Conservation (phyloP, 2,797 vertebrate genomes). For the Rallus crepitans region DNA sequence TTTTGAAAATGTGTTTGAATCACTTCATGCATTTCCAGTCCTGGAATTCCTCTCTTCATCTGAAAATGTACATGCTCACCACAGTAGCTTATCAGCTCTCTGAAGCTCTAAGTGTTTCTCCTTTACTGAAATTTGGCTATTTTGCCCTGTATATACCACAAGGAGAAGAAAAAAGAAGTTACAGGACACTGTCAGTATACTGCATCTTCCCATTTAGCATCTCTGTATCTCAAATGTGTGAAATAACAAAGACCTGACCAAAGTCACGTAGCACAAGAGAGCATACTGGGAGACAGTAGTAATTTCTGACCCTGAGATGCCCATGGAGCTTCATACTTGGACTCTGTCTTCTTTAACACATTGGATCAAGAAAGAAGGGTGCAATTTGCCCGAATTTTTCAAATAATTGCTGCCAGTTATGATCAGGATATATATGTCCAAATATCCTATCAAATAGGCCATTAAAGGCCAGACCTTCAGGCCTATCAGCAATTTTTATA, state of each 20-base stretch:
- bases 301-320: neutral
- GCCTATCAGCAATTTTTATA: neutral
- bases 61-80: neutral
- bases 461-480: neutral
- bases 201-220: neutral
- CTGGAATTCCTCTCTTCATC: neutral
- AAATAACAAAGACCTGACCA: neutral
- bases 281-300: accelerated
- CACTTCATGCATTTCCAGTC: neutral
- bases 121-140: neutral
- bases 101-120: neutral
- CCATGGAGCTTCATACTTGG: accelerated
- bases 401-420: neutral
- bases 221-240: neutral
- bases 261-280: neutral
- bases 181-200: neutral
- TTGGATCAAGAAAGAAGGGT: neutral
- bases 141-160: neutral
- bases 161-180: neutral
- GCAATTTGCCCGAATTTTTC: neutral
- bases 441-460: neutral
- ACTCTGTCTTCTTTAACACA: neutral
- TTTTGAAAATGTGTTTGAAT: slow-evolving; percentile 7
- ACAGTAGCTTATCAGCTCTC: neutral
- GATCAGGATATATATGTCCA: neutral